phyloP scores from a whole-genome alignment of 92 coral and sea anemone species.

The Heteractis magnifica region DNA sequence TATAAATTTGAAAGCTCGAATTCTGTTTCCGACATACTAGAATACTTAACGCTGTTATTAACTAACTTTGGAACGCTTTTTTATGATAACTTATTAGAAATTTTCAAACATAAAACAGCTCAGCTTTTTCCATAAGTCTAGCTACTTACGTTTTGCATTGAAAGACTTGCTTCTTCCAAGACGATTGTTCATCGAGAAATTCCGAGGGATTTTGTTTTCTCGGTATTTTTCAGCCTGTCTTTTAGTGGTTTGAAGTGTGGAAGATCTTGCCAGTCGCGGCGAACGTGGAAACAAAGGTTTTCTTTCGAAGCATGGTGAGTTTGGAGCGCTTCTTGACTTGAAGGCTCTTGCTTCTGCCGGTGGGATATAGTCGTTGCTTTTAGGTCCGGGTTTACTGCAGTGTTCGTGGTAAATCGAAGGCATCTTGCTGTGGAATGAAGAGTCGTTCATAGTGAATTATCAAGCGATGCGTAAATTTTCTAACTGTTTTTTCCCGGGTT shows the following conservation, averaged over 20 bases:
- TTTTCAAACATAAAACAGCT: no score
- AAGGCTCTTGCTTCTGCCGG: slow-evolving; percentile 89
- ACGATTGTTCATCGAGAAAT: slow-evolving; percentile 12
- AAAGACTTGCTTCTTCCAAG: slow-evolving; percentile 95
- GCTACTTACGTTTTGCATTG: slow-evolving; percentile 57
- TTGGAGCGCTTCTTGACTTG: slow-evolving; percentile 96
- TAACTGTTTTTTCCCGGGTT: background rate
- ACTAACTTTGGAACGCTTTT: background rate
- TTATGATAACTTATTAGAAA: no score
- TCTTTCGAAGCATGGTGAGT: slow-evolving; percentile 73
- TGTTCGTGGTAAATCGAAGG: slow-evolving; percentile 89
- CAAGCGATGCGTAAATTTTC: background rate
- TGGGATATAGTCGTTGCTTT: slow-evolving; percentile 82
- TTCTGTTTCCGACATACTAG: no score
- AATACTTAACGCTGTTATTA: background rate
- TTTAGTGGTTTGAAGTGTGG: slow-evolving; percentile 57
- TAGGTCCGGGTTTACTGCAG: slow-evolving; percentile 96
- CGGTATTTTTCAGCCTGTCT: slow-evolving; percentile 55
- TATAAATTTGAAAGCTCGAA: no score
- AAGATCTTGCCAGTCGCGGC: slow-evolving; percentile 59
- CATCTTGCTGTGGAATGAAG: slow-evolving; percentile 66
- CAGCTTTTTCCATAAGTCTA: background rate
- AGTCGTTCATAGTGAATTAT: slow-evolving; percentile 11
- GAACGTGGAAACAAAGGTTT: slow-evolving; percentile 67
- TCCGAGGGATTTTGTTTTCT: slow-evolving; percentile 39